Evolutionary conservation across 2,797 vertebrate species (phyloP), one percentile per base, ranked within the genome.

Genomic region (Falco concolor): DNA sequence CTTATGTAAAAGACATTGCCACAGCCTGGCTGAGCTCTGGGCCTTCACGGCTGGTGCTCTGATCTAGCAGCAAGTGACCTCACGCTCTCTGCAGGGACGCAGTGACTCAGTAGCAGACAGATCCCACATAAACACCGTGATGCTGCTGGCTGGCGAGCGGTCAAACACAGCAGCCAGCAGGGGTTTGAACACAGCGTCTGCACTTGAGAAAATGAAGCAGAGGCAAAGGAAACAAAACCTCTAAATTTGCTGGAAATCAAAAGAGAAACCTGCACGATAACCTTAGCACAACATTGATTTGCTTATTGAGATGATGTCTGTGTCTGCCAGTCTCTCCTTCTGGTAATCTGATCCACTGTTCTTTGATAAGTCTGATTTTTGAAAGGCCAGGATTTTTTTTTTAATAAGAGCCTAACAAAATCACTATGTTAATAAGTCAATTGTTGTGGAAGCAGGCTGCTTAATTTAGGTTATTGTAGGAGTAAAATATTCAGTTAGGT

Each of bases 391-490:
- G 28, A 24, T 72, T 50, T n/a, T 59, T 59, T 57, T 81, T 83
- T 69, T n/a, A n/a, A 32, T 75, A n/a, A 49, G 45, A 65, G 87
- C 36, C 65, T 40, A 86, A 64, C 45, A 82, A 85, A 95, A 69
- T 56, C 11, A 1, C 19, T 40, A 4, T 96, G 87, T 70, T 94
- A 90, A 76, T 91, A 87, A 80, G 61, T 76, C 84, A 70, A 89
- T 93, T 96, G 82, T 93, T 93, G 82, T 78, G 65, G 82, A 92
- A 90, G 38, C 68, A 70, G 80, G 50, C 75, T 89, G 89, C 91
- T 96, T 96, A 93, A 95, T 92, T 97, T 96, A 96, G 93, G 85
- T 95, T 97, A 82, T 96, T 93, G 94, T 90, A 94, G 92, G 95
- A 95, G 95, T 93, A 72, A 96, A 97, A 95, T 97, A 93, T 96